Percentiles rank a stretch among this genome's conserved stretches.
Evolutionary conservation across 1,140 invertebrate genomes (phyloP).

Genomic region (Hormaphis cornu): DNA sequence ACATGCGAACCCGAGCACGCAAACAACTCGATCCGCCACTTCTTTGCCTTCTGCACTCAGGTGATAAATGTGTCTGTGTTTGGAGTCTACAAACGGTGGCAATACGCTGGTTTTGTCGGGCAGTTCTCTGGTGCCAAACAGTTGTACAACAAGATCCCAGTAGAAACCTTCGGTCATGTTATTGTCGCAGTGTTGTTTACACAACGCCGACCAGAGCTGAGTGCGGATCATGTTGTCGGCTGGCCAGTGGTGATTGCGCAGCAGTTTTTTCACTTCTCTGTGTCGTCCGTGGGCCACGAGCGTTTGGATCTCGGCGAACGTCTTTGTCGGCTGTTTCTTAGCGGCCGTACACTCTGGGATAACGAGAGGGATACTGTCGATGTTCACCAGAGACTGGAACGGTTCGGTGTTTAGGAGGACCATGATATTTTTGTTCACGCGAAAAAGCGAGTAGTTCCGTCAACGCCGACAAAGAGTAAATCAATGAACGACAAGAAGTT

Average conservation of each 20-base stretch:
- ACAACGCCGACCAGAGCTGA: slow-evolving; percentile 74
- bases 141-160: slow-evolving; percentile 83
- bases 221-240: slow-evolving; percentile 67
- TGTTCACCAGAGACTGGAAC: slow-evolving; percentile 14
- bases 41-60: slow-evolving; percentile 70
- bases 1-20: slow-evolving; percentile 77
- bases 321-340: slow-evolving; percentile 65
- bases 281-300: slow-evolving; percentile 61
- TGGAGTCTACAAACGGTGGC: slow-evolving; percentile 80
- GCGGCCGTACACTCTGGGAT: slow-evolving; percentile 52
- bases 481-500: background rate
- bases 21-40: slow-evolving; percentile 74
- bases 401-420: slow-evolving; percentile 5
- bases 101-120: slow-evolving; percentile 75
- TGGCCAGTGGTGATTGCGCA: slow-evolving; percentile 71
- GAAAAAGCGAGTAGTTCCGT: too few relatives aligned
- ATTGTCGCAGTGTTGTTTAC: slow-evolving; percentile 68
- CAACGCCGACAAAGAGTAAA: too few relatives aligned
- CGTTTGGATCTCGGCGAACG: slow-evolving; percentile 60
- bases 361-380: slow-evolving; percentile 5
- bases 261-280: slow-evolving; percentile 64
- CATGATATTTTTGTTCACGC: slow-evolving; percentile 12
- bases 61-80: slow-evolving; percentile 73
- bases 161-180: slow-evolving; percentile 69
- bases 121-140: slow-evolving; percentile 79